phyloP scores from a whole-genome alignment of 2,888 invertebrate genomes.

The Andrena chrysosceles region DNA sequence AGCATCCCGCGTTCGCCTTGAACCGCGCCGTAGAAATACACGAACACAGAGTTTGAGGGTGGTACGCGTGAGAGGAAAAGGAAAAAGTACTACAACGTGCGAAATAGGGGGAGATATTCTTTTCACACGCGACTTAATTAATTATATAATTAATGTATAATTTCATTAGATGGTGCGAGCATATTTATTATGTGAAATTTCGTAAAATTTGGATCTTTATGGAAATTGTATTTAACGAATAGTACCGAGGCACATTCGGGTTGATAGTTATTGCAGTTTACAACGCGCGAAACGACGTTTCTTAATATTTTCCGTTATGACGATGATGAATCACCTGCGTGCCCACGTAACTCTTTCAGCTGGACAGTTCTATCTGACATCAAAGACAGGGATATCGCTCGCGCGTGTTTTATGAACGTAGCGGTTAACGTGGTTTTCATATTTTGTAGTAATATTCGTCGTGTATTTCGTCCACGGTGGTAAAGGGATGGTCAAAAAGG shows the following conservation, averaged over 20 bases:
- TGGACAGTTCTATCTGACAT: conserved; percentile 8
- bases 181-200: too few species aligned
- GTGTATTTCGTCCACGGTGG: neutral
- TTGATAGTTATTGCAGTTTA: neutral
- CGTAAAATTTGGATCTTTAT: too few species aligned
- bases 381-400: neutral
- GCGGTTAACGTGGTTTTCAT: neutral
- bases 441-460: neutral
- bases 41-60: neutral
- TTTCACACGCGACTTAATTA: too few species aligned
- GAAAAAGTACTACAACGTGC: conserved; percentile 5
- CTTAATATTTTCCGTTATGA: conserved; percentile 16
- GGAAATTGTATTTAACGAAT: too few species aligned
- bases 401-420: neutral
- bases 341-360: conserved; percentile 2
- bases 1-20: neutral
- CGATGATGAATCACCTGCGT: conserved; percentile 16
- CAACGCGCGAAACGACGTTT: neutral
- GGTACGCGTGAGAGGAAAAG: conserved; percentile 1
- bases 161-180: too few species aligned
- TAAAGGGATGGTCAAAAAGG: neutral
- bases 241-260: too few species aligned
- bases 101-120: too few species aligned
- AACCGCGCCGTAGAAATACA: neutral
- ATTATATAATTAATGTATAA: too few species aligned